These are phyloP conservation scores for Eclectus roratus DNA, from an alignment of 2,113 vertebrate genomes.

Conservation along the genomic window DNA sequence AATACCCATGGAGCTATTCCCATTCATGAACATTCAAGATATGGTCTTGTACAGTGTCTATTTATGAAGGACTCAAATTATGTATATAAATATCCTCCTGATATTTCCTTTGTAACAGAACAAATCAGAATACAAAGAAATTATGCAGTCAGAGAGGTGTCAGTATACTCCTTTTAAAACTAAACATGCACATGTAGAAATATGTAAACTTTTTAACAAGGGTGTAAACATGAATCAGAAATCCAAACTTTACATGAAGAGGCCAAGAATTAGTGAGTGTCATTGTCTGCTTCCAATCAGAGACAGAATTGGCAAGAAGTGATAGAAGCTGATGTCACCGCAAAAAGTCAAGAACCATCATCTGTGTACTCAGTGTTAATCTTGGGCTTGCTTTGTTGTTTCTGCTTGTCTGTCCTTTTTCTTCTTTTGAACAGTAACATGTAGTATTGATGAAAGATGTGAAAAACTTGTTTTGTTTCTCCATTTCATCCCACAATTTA, in stretches of 20 bases:
- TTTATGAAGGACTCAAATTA: neutral
- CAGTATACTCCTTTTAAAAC: neutral
- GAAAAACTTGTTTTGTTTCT: neutral
- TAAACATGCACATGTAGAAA: neutral
- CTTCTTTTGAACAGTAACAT: neutral
- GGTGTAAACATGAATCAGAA: neutral
- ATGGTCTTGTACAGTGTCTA: neutral
- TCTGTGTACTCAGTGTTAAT: neutral
- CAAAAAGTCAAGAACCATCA: neutral
- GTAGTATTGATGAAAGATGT: neutral
- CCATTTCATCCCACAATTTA: neutral
- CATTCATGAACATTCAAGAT: neutral
- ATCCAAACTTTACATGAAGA: neutral
- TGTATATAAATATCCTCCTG: neutral
- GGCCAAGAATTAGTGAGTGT: neutral
- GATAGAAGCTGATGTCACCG: neutral
- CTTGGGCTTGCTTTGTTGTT: neutral
- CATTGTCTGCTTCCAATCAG: conserved; percentile 3
- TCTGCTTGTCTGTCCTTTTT: neutral
- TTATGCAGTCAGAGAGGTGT: neutral
- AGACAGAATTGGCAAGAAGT: neutral
- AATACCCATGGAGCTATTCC: neutral
- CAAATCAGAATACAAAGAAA: neutral
- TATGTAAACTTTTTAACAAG: neutral
- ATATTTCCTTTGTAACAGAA: neutral